These are phyloP conservation scores for Phocoena sinus DNA, from an alignment of 2,113 vertebrate genomes.

Conservation along the genomic window DNA sequence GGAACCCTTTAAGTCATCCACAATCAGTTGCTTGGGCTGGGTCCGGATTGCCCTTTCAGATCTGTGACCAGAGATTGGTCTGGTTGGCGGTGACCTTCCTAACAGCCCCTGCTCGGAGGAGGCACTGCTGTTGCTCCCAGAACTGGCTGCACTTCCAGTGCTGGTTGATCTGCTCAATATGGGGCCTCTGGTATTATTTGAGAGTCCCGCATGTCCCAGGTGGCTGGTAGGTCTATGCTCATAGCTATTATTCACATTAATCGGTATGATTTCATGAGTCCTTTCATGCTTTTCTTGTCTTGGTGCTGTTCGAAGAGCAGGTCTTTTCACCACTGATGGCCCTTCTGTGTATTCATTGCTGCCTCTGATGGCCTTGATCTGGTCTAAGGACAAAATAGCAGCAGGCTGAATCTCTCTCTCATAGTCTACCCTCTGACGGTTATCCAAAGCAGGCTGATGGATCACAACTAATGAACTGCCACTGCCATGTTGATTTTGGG, in stretches of 20 bases:
- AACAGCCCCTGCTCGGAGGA: slow-evolving; percentile 94
- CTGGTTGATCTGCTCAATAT: slow-evolving; percentile 93
- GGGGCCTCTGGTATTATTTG: slow-evolving; percentile 80
- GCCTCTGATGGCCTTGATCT: slow-evolving; percentile 96
- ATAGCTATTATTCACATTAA: slow-evolving; percentile 94
- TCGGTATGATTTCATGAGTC: slow-evolving; percentile 94
- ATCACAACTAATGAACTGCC: slow-evolving; percentile 90
- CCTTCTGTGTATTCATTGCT: slow-evolving; percentile 97
- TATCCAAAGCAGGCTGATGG: slow-evolving; percentile 91
- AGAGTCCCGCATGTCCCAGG: slow-evolving; percentile 74
- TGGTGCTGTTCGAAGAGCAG: slow-evolving; percentile 81
- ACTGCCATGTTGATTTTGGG: slow-evolving; percentile 91
- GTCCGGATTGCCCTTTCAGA: slow-evolving; percentile 85
- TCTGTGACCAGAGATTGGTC: slow-evolving; percentile 79
- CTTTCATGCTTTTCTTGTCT: slow-evolving; percentile 94
- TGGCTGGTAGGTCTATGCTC: slow-evolving; percentile 83
- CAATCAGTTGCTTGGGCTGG: slow-evolving; percentile 89
- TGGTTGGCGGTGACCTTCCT: slow-evolving; percentile 84
- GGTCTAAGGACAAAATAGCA: slow-evolving; percentile 94
- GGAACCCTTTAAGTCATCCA: slow-evolving; percentile 87
- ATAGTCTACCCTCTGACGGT: slow-evolving; percentile 89
- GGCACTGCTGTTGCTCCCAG: slow-evolving; percentile 93
- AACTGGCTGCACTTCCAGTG: slow-evolving; percentile 94
- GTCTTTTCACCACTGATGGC: slow-evolving; percentile 88
- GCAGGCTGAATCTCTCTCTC: slow-evolving; percentile 87